These are phyloP conservation scores for Delia radicum DNA, from an alignment of 1,140 invertebrate species.

Conservation along the genomic window DNA sequence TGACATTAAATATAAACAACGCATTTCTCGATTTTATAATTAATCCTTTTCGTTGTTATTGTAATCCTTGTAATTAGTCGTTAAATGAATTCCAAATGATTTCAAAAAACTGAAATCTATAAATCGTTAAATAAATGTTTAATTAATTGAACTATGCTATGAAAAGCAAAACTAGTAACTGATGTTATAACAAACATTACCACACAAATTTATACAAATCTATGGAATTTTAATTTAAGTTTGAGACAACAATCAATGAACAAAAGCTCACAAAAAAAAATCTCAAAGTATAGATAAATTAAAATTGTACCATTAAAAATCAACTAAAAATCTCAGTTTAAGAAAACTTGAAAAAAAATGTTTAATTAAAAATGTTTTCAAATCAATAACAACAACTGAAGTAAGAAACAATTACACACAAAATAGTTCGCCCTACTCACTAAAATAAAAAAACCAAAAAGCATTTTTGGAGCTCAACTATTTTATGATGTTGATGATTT, in stretches of 20 bases:
- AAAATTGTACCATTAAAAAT: not conserved
- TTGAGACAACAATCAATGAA: not conserved
- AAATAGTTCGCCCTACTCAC: not conserved
- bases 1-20: conserved; percentile 55
- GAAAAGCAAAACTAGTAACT: conserved; percentile 29
- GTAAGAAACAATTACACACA: not conserved
- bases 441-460: not conserved
- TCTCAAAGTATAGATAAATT: not conserved
- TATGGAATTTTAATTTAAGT: not conserved
- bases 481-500: not conserved
- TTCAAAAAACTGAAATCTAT: not conserved
- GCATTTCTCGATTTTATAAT: conserved; percentile 35
- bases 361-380: not conserved
- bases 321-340: not conserved
- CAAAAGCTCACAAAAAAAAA: not conserved
- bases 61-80: not conserved
- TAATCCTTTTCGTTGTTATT: not conserved
- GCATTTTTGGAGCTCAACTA: not conserved
- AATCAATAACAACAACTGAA: not conserved
- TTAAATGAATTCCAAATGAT: not conserved
- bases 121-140: not conserved
- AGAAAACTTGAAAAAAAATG: not conserved
- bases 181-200: conserved; percentile 22
- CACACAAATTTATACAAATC: not conserved
- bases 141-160: not conserved